phyloP scores from a whole-genome alignment of 2,888 invertebrate species.

The Morpho helenor region DNA sequence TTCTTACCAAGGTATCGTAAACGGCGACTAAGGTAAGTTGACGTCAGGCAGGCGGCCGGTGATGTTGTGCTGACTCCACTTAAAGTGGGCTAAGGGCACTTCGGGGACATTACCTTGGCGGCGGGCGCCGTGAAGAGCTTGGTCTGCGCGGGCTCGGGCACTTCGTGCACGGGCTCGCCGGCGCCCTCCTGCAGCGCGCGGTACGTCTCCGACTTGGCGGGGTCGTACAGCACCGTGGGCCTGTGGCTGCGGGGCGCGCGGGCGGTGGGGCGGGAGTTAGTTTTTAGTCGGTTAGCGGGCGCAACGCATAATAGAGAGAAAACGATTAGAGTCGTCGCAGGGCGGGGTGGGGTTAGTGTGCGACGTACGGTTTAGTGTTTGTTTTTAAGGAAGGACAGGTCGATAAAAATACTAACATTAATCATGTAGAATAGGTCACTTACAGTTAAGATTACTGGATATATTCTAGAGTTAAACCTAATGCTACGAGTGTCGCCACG shows the following conservation, averaged over 20 bases:
- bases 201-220: conserved; percentile 92
- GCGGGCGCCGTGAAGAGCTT: conserved; percentile 87
- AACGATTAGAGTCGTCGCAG: conserved; percentile 55
- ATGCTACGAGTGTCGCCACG: conserved; percentile 10
- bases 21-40: too few species aligned
- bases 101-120: conserved; percentile 65
- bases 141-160: conserved; percentile 84
- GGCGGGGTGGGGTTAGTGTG: conserved; percentile 58
- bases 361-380: conserved; percentile 53
- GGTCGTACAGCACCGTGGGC: conserved; percentile 89
- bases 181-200: conserved; percentile 90
- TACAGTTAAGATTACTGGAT: conserved; percentile 44
- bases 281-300: conserved; percentile 76
- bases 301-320: conserved; percentile 62
- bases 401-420: conserved; percentile 89
- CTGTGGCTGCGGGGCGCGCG: conserved; percentile 66
- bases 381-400: conserved; percentile 89
- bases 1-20: too few species aligned
- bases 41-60: too few species aligned
- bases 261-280: conserved; percentile 61
- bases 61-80: too few species aligned
- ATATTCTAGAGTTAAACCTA: conserved; percentile 21
- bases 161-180: conserved; percentile 83
- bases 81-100: too few species aligned
- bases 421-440: conserved; percentile 69